Conservation (phyloP, 2,113 vertebrate species). For the Cnemophilus loriae region DNA sequence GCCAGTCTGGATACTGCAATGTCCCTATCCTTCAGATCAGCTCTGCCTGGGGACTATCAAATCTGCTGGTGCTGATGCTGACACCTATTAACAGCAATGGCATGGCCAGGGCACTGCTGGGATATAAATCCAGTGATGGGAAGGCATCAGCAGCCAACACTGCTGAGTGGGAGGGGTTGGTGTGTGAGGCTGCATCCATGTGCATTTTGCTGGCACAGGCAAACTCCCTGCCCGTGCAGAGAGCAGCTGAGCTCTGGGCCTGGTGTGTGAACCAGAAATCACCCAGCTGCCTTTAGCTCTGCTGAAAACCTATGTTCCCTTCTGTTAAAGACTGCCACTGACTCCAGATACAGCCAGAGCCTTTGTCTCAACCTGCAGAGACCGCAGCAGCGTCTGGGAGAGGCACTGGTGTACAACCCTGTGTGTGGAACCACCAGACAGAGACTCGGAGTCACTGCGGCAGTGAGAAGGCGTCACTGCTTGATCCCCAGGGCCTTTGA, state of each 20-base stretch:
- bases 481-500: not conserved
- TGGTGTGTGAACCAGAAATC: not conserved
- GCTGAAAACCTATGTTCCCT: not conserved
- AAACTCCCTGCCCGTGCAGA: not conserved
- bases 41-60: not conserved
- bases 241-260: not conserved
- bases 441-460: not conserved
- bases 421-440: not conserved
- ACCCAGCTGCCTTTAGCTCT: not conserved
- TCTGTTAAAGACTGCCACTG: not conserved
- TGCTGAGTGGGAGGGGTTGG: not conserved
- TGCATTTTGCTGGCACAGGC: not conserved
- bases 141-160: not conserved
- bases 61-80: not conserved
- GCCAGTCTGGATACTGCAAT: not conserved
- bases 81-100: not conserved
- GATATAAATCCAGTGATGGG: not conserved
- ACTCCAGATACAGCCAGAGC: not conserved
- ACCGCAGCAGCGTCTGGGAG: not conserved
- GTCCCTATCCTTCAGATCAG: not conserved
- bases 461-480: not conserved
- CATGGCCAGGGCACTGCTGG: fast-evolving
- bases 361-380: not conserved
- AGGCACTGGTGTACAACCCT: not conserved
- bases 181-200: not conserved